These are phyloP conservation scores for Drosophila mettleri DNA, from an alignment of 2,888 invertebrate species.

Conservation along the genomic window DNA sequence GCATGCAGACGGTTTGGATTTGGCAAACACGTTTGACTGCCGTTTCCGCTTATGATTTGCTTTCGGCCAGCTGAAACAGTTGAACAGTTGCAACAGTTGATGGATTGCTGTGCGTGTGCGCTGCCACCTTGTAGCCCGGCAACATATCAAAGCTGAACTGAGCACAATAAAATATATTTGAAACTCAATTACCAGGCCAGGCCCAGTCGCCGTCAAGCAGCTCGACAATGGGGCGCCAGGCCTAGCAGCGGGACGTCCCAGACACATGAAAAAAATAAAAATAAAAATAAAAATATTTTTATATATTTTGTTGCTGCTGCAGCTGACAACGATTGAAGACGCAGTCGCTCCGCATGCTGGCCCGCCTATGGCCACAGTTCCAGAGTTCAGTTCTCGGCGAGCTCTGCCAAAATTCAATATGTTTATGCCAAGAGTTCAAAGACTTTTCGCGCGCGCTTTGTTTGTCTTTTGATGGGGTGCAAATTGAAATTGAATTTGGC, in stretches of 20 bases:
- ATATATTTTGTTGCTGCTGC: constrained; percentile 53
- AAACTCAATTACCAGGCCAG: constrained; percentile 70
- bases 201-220: constrained; percentile 21
- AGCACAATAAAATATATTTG: constrained; percentile 49
- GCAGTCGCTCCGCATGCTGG: constrained; percentile 69
- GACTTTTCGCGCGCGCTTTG: constrained; percentile 66
- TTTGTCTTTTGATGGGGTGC: constrained; percentile 79
- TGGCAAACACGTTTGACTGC: constrained; percentile 71
- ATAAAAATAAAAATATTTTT: no score
- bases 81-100: constrained; percentile 41
- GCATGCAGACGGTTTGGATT: constrained; percentile 48
- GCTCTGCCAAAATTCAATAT: constrained; percentile 69
- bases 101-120: constrained; percentile 8
- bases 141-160: constrained; percentile 20
- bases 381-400: constrained; percentile 43
- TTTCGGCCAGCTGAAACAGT: constrained; percentile 7
- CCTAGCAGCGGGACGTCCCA: constrained; percentile 54
- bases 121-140: not conserved
- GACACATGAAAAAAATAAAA: constrained; percentile 14
- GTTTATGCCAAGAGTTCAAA: constrained; percentile 76
- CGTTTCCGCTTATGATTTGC: constrained; percentile 73
- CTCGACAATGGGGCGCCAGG: constrained; percentile 62
- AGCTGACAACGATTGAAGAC: constrained; percentile 47
- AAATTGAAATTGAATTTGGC: constrained; percentile 77
- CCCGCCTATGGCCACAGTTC: constrained; percentile 34